These are phyloP conservation scores for Adelognathus sp. DNA, from an alignment of 2,888 invertebrate genomes.

Conservation along the genomic window DNA sequence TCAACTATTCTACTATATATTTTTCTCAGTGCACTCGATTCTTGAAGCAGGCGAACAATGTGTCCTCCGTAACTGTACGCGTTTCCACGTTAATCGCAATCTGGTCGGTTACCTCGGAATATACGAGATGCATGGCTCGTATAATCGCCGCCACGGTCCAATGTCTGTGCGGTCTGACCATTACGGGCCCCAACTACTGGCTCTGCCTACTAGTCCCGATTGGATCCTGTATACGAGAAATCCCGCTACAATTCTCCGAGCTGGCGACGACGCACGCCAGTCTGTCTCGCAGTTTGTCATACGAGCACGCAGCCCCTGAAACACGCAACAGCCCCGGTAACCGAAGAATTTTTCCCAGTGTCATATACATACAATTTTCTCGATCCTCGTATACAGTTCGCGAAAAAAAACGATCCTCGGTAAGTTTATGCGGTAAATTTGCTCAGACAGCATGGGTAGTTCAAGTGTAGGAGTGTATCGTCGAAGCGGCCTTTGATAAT, in stretches of 20 bases:
- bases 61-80: neutral
- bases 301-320: neutral
- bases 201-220: slow-evolving; percentile 11
- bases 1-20: too few relatives aligned
- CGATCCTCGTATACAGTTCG: neutral
- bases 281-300: neutral
- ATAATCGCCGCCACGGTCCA: slow-evolving; percentile 2
- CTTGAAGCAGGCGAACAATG: neutral
- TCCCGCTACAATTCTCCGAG: neutral
- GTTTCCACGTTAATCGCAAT: neutral
- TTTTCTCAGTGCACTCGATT: too few relatives aligned
- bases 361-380: neutral
- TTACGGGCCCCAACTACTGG: slow-evolving; percentile 9
- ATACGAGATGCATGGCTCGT: neutral
- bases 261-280: slow-evolving; percentile 1
- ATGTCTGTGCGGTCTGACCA: slow-evolving; percentile 9
- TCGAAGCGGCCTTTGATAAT: slow-evolving; percentile 72
- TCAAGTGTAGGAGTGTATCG: neutral
- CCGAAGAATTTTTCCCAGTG: neutral
- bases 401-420: neutral
- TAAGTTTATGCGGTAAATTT: neutral
- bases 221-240: slow-evolving; percentile 6
- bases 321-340: neutral
- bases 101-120: neutral
- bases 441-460: neutral